A percentile compares a stretch with the other conserved stretches of the same genome.
These are phyloP conservation scores for Hoplodrina blanda DNA, from an alignment of 2,888 invertebrate species.

Conservation along the genomic window DNA sequence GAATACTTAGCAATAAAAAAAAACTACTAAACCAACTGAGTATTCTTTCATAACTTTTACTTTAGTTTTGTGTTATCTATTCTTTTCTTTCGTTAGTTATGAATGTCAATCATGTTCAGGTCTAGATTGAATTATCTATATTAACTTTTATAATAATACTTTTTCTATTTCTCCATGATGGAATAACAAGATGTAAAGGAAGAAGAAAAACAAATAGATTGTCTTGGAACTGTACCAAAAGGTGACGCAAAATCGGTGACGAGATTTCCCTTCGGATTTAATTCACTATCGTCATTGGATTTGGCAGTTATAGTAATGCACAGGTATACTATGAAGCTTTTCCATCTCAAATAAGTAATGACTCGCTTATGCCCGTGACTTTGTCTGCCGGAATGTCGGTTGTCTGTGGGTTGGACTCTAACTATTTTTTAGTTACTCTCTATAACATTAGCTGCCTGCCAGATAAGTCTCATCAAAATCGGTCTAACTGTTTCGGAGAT, in stretches of 20 bases:
- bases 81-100: neutral
- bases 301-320: neutral
- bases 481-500: no score
- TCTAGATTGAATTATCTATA: conserved; percentile 8
- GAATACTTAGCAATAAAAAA: no score
- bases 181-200: conserved; percentile 36
- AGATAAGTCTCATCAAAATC: no score
- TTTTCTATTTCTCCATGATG: conserved; percentile 21
- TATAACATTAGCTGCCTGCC: no score
- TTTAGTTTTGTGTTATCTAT: no score
- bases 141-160: conserved; percentile 4
- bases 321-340: neutral
- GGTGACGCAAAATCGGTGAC: conserved; percentile 16
- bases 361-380: neutral
- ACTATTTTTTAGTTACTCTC: no score
- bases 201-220: conserved; percentile 47
- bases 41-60: neutral
- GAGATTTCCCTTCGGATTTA: neutral
- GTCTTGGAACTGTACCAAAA: conserved; percentile 51
- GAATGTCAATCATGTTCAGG: neutral
- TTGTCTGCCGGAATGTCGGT: no score
- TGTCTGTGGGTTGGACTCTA: no score
- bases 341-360: neutral
- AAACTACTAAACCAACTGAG: no score
- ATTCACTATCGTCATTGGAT: conserved; percentile 6